phyloP scores from a whole-genome alignment of 2,888 invertebrate species.

The Dryococelus australis region DNA sequence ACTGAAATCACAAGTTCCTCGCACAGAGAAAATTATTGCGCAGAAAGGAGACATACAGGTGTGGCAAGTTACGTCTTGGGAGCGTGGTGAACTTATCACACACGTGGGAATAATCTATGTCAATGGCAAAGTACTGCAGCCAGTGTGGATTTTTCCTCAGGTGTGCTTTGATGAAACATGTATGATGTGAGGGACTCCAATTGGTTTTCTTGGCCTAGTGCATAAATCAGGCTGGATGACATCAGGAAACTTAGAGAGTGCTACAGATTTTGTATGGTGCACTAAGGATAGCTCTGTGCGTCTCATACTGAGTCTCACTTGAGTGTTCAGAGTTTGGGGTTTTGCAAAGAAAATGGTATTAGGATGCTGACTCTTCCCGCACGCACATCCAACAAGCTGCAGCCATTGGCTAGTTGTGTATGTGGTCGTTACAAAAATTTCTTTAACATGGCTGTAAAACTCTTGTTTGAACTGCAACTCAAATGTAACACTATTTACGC shows the following conservation, averaged over 20 bases:
- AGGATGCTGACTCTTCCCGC: conserved; percentile 11
- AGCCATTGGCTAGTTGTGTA: conserved; percentile 24
- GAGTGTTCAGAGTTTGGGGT: conserved; percentile 22
- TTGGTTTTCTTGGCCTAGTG: conserved; percentile 22
- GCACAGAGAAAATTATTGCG: conserved; percentile 54
- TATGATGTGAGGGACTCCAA: background rate
- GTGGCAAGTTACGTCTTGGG: conserved; percentile 54
- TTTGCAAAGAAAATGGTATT: conserved; percentile 11
- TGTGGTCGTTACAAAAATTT: conserved; percentile 2
- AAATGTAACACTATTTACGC: conserved; percentile 9
- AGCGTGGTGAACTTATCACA: conserved; percentile 43
- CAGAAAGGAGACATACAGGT: conserved; percentile 55
- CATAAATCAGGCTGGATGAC: conserved; percentile 23
- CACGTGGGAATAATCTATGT: conserved; percentile 19
- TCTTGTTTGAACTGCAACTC: conserved; percentile 19
- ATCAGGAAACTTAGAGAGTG: background rate
- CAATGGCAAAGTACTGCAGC: background rate
- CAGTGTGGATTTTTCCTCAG: background rate
- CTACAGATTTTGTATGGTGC: background rate
- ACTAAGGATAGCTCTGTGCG: conserved; percentile 18
- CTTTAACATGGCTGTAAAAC: background rate
- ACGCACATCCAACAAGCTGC: conserved; percentile 26
- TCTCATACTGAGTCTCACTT: conserved; percentile 22
- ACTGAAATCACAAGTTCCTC: conserved; percentile 56
- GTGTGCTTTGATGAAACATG: conserved; percentile 10